phyloP scores from a whole-genome alignment of 1,140 invertebrate species.

The Atta colombica region DNA sequence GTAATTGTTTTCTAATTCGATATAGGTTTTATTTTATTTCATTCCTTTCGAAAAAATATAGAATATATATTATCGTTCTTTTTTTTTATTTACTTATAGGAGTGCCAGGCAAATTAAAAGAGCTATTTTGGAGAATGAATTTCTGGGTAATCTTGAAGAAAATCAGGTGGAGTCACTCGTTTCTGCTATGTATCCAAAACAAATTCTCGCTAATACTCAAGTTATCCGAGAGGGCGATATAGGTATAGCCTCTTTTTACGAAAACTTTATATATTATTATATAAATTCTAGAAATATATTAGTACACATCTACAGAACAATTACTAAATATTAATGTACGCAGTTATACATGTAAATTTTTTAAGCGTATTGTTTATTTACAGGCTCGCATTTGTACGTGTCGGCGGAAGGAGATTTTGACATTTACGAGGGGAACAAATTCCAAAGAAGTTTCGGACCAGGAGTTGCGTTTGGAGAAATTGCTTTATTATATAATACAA shows the following conservation, averaged over 20 bases:
- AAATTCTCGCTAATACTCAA: conserved; percentile 91
- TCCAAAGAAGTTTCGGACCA: conserved; percentile 92
- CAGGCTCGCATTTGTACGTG: conserved; percentile 92
- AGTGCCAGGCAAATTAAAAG: conserved; percentile 87
- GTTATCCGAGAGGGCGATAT: conserved; percentile 96
- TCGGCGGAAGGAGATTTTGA: conserved; percentile 95
- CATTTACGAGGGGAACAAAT: conserved; percentile 91
- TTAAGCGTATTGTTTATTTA: background rate
- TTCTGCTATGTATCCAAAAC: conserved; percentile 95
- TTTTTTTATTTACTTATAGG: conserved; percentile 56
- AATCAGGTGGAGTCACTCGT: conserved; percentile 94
- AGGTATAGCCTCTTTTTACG: conserved; percentile 81
- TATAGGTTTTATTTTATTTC: background rate
- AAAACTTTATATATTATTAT: background rate
- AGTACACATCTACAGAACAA: background rate
- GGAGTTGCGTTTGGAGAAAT: conserved; percentile 97
- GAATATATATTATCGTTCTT: background rate
- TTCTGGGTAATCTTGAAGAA: conserved; percentile 96
- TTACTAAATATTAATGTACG: conserved; percentile 3
- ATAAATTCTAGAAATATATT: background rate
- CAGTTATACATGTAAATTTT: background rate
- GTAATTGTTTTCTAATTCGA: background rate
- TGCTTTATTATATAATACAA: conserved; percentile 97
- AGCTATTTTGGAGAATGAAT: conserved; percentile 95
- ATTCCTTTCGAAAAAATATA: background rate